Evolutionary conservation across 2,797 vertebrate genomes (phyloP), one percentile per base, ranked within the genome.

Genomic region (Lates japonicus): DNA sequence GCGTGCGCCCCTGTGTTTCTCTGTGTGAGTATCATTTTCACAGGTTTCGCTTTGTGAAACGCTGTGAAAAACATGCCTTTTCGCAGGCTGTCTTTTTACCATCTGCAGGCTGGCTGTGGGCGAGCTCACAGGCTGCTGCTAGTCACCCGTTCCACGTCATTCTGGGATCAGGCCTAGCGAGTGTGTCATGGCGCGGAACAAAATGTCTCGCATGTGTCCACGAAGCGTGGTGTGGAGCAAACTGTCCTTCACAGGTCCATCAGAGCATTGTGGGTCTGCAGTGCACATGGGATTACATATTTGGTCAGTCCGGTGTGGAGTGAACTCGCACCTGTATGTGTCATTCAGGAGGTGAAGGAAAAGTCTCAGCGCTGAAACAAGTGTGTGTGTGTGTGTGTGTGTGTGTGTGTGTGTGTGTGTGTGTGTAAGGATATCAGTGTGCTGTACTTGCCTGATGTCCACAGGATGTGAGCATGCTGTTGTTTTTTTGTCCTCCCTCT

Each of bases 41-140:
- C 92, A 90, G 85, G 77, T 88, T 93, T 84, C 0, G 11, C 60
- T 81, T 78, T 71, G 80, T 83, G 77, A 85, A 78, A 63, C 33
- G 19, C 8, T 20, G 8, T 79, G 64, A 81, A 87, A 90, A 90
- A 87, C 84, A 81, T 60, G 66, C 67, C 77, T 92, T 90, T 90
- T 91, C 52, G 42, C 81, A 70, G 79, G 64, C 84, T 85, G 83
- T 69, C 81, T 85, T 81, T 83, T 83, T 31, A 74, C 86, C 88
- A 88, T 90, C 88, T 91, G 89, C 70, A 81, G 77, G 67, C 82
- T 55, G 85, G 75, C 74, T 77, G 90, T 91, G 92, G 89, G 91
- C 84, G 88, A 88, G 77, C 82, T 58, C 65, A 54, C 90, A 90
- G 81, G 76, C 89, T 89, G 90, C 63, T 70, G 83, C 85, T 70